Percentiles rank a stretch among this genome's conserved stretches.
Conservation (phyloP, 2,113 vertebrate species). For the Notothenia rossii region DNA sequence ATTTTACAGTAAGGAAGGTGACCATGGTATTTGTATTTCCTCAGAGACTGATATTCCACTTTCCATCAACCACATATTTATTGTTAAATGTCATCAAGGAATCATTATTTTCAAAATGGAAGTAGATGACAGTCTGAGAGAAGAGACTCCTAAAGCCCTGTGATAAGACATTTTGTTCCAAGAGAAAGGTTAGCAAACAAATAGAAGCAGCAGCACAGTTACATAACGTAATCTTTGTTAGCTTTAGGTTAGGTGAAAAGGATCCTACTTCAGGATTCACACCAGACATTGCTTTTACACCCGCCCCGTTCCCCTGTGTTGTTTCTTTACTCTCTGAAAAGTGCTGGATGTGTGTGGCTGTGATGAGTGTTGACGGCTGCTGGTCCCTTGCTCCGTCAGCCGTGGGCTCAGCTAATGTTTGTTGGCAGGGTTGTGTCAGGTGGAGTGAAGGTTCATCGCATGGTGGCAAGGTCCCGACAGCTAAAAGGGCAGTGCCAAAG, state of each 20-base stretch:
- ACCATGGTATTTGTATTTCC: constrained; percentile 56
- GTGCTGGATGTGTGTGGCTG: constrained; percentile 30
- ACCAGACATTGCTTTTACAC: constrained; percentile 21
- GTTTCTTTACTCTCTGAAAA: constrained; percentile 26
- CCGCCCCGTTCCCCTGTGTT: background rate
- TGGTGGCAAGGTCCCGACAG: constrained; percentile 14
- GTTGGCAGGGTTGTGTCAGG: constrained; percentile 61
- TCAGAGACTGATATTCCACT: constrained; percentile 32
- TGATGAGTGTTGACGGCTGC: constrained; percentile 62
- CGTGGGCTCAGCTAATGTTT: constrained; percentile 44
- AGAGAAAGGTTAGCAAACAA: background rate
- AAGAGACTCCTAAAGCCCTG: background rate
- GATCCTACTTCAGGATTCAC: background rate
- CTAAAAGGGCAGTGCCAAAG: background rate
- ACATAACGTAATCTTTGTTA: constrained; percentile 32
- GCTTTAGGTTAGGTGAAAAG: constrained; percentile 14
- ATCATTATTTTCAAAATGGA: constrained; percentile 1
- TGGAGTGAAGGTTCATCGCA: constrained; percentile 9
- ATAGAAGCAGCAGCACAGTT: constrained; percentile 19
- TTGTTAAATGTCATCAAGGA: constrained; percentile 20
- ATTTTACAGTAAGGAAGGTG: constrained; percentile 72
- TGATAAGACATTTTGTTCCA: constrained; percentile 24
- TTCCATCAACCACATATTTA: constrained; percentile 17
- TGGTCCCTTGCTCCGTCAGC: constrained; percentile 41
- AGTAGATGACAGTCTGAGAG: background rate